Conservation (phyloP, 1,140 invertebrate genomes). For the Metaphire vulgaris region DNA sequence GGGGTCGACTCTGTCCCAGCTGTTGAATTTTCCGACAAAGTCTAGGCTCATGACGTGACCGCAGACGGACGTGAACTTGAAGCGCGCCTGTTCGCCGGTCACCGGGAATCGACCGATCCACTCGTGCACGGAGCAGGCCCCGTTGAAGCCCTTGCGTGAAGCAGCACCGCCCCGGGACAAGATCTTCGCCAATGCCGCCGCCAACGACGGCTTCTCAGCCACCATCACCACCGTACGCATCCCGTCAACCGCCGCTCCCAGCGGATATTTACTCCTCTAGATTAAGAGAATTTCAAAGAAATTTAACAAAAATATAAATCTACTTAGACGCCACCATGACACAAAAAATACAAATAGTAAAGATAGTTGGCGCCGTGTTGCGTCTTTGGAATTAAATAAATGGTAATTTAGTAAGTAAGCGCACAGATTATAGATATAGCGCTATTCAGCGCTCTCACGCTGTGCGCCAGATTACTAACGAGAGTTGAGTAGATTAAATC, state of each 20-base stretch:
- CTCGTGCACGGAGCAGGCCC: slow-evolving; percentile 86
- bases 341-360: background rate
- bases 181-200: slow-evolving; percentile 86
- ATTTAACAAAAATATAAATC: slow-evolving; percentile 4
- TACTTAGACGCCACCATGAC: background rate
- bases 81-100: slow-evolving; percentile 58
- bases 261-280: background rate
- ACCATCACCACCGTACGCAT: slow-evolving; percentile 93
- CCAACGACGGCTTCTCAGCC: slow-evolving; percentile 97
- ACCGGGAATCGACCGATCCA: slow-evolving; percentile 68
- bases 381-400: background rate
- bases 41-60: slow-evolving; percentile 96
- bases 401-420: background rate
- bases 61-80: slow-evolving; percentile 97
- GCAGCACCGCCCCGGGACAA: slow-evolving; percentile 78
- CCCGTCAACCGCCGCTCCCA: background rate
- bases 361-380: background rate
- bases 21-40: slow-evolving; percentile 92
- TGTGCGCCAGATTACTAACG: no score
- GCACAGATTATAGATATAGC: background rate
- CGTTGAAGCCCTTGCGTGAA: slow-evolving; percentile 81
- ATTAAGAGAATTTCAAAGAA: background rate
- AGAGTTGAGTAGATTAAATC: no score
- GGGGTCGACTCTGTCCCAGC: slow-evolving; percentile 96
- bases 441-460: no score